Percentiles rank a stretch among this genome's conserved stretches.
Conservation (phyloP, 2,888 invertebrate genomes). For the Sepiola atlantica region DNA sequence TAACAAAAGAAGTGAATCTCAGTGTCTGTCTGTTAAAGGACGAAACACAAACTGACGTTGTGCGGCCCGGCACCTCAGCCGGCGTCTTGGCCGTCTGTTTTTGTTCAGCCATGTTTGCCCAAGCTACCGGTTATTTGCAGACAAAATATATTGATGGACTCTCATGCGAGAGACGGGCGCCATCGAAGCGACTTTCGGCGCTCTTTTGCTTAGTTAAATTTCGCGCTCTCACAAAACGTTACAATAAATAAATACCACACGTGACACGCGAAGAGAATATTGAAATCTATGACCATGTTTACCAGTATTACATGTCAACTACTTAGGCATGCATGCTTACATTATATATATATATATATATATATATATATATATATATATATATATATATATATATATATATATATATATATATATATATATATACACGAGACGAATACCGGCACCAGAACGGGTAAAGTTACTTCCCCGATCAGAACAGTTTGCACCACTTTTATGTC, state of each 20-base stretch:
- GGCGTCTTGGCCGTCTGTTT: neutral
- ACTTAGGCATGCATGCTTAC: neutral
- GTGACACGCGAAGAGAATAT: neutral
- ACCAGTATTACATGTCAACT: neutral
- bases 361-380: too few species aligned
- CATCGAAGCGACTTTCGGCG: neutral
- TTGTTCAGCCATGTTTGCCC: neutral
- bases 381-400: too few species aligned
- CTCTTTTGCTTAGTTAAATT: neutral
- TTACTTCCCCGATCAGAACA: too few species aligned
- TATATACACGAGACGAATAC: too few species aligned
- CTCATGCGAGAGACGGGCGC: neutral
- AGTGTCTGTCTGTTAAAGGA: neutral
- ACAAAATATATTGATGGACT: neutral
- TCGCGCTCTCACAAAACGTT: neutral
- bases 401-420: too few species aligned
- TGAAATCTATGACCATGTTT: neutral
- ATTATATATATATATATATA: neutral
- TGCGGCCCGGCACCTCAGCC: neutral
- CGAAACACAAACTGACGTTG: neutral
- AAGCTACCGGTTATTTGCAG: neutral
- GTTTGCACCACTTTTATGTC: too few species aligned
- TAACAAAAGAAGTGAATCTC: neutral
- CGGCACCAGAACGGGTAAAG: too few species aligned
- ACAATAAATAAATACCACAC: neutral